Evolutionary conservation across 2,113 vertebrate species (phyloP), one percentile per base, ranked within the genome.

Genomic region (Campylorhamphus procurvoides): DNA sequence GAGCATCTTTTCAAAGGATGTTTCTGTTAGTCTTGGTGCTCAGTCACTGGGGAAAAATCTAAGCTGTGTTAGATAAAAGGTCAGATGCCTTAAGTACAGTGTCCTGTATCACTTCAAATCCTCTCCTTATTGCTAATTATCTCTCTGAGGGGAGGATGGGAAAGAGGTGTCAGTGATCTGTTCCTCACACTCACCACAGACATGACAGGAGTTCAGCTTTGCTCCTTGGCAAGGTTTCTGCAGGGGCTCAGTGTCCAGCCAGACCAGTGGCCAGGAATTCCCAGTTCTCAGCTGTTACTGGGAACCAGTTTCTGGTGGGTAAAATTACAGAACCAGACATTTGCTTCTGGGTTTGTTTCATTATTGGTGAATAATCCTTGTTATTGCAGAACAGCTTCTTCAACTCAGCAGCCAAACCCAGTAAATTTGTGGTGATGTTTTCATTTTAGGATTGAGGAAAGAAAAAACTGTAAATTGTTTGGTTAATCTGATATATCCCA

Each of bases 141-240:
- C 42, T 74, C 31, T 56, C 39, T 67, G 87, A 74, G 63, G 0
- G 39, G 37, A 64, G 44, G 13, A 18, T 11, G 24, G 20, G 29
- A 20, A 12, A 37, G 47, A 73, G 46, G 50, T 72, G 28, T 14
- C 37, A 42, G 33, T 18, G 17, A 44, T 46, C 53, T 19, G 15
- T 47, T 63, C 14, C 33, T 78, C 67, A 33, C 22, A 24, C 44
- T 3, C 64, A 11, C 33, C 40, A 8, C 22, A 27, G 8, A 7
- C 2, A 6, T 0, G 2, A 40, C 40, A 18, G 1, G 20, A 44
- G 4, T 9, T 47, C 4, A n/a, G 56, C 29, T 0, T 6, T 63
- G 62, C 56, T 55, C 64, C 78, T 50, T 6, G 0, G 5, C 18
- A 27, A 9, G 3, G n/a, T 52, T 50, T 67, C 27, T 17, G 29